These are phyloP conservation scores for Petrosia ficiformis DNA, from an alignment of 37 sponge, comb jelly and placozoan genomes.

Conservation along the genomic window DNA sequence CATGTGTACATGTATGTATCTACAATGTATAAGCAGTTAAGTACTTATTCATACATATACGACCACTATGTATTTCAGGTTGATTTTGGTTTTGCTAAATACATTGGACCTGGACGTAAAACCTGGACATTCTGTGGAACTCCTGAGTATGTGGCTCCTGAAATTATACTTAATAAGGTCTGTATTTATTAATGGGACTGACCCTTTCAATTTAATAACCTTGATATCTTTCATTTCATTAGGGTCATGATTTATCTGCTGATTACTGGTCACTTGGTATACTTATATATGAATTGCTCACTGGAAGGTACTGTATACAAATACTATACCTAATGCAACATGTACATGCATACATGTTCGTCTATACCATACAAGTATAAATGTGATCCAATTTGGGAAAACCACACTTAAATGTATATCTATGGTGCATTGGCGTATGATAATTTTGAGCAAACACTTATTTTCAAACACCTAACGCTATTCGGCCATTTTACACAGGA, in stretches of 20 bases:
- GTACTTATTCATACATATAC: too few relatives aligned
- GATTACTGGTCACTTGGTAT: slow-evolving; percentile 99
- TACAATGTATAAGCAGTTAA: too few relatives aligned
- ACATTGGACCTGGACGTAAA: slow-evolving; percentile 90
- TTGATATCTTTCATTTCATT: neutral
- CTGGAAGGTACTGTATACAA: slow-evolving; percentile 94
- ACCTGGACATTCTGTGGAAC: slow-evolving; percentile 99
- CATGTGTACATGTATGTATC: too few relatives aligned
- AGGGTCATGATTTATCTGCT: slow-evolving; percentile 98
- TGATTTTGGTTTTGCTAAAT: slow-evolving; percentile 98
- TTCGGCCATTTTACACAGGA: too few relatives aligned
- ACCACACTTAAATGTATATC: too few relatives aligned
- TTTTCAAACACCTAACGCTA: too few relatives aligned
- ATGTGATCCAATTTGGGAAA: too few relatives aligned
- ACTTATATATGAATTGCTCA: slow-evolving; percentile 94
- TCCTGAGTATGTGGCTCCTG: slow-evolving; percentile 98
- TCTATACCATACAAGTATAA: too few relatives aligned
- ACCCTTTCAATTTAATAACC: neutral
- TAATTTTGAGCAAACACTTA: too few relatives aligned
- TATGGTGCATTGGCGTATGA: too few relatives aligned
- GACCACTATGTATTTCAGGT: slow-evolving; percentile 49
- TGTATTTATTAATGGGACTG: neutral
- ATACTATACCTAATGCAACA: too few relatives aligned
- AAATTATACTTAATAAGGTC: slow-evolving; percentile 98
- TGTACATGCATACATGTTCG: too few relatives aligned